Conservation (phyloP, 2,888 invertebrate genomes). For the Escarpia spicata region DNA sequence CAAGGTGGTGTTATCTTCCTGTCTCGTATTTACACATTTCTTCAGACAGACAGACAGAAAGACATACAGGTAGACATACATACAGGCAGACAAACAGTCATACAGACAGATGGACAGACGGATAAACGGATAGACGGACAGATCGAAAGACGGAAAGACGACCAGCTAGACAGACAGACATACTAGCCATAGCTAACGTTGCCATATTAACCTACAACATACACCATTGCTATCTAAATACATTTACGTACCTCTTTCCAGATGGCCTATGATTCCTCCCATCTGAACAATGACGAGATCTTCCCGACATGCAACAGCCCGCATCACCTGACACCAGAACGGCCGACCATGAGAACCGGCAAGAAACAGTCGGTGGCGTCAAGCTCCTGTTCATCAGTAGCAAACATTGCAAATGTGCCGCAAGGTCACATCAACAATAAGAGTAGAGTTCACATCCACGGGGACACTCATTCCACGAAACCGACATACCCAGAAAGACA, state of each 20-base stretch:
- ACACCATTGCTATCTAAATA: neutral
- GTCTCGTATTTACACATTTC: neutral
- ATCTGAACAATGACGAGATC: neutral
- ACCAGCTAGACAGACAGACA: no score
- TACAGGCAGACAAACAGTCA: no score
- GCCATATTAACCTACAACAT: no score
- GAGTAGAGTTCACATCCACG: neutral
- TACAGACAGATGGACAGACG: no score
- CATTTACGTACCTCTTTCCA: neutral
- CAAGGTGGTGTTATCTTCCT: neutral
- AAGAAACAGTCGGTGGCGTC: neutral
- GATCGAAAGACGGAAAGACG: no score
- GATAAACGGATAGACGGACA: no score
- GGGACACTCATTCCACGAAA: neutral
- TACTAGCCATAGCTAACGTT: no score
- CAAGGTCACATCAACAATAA: no score
- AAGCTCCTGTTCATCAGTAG: neutral
- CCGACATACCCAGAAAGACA: neutral
- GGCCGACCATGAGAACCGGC: neutral
- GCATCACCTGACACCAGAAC: neutral
- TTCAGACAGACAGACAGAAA: no score
- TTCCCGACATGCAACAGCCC: neutral
- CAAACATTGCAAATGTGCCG: neutral
- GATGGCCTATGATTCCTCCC: neutral
- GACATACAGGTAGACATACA: no score